Evolutionary conservation across 2,888 invertebrate genomes (phyloP), one percentile per base, ranked within the genome.

Genomic region (Mechanitis messenoides): DNA sequence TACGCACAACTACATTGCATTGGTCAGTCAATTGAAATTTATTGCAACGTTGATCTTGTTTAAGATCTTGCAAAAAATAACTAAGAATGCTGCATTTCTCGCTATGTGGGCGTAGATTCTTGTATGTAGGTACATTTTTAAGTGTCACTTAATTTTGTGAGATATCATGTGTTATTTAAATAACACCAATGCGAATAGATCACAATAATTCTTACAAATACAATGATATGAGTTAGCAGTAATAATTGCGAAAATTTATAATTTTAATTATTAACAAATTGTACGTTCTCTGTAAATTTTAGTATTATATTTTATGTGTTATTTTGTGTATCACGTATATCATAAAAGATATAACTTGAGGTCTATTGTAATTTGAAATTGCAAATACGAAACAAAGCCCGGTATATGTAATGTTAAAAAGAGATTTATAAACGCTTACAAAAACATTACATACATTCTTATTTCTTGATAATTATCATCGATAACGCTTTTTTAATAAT

Each of bases 401-500:
- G 50, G 54, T 63, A 64, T 66, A 66, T 65, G 68, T 66, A 69
- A 69, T 63, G 55, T 46, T 56, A 60, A 58, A 66, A 68, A 67
- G 65, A 66, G 68, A 70, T 68, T 69, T 68, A 69, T 70, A 67
- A 66, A 65, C 59, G 62, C 50, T 58, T 53, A 55, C 53, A 61
- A 59, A 61, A 64, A 63, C 62, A 62, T 58, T 61, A 54, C 60
- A 61, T 59, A 62, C 55, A 64, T 59, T 20, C 58, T 60, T 42
- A 56, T 56, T 45, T 61, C 54, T 62, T n/a, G 54, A 63, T 61
- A 57, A 54, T 55, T 33, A 58, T 62, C 47, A 35, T 28, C 50
- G 38, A 60, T 53, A 58, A 55, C 54, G 20, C 3, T 55, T 45
- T 60, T 28, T 3, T 38, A 53, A n/a, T 50, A 45, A 20, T 31